Base-by-base conservation (phyloP, 2,888 invertebrate species). In the Idaea aversata region DNA sequence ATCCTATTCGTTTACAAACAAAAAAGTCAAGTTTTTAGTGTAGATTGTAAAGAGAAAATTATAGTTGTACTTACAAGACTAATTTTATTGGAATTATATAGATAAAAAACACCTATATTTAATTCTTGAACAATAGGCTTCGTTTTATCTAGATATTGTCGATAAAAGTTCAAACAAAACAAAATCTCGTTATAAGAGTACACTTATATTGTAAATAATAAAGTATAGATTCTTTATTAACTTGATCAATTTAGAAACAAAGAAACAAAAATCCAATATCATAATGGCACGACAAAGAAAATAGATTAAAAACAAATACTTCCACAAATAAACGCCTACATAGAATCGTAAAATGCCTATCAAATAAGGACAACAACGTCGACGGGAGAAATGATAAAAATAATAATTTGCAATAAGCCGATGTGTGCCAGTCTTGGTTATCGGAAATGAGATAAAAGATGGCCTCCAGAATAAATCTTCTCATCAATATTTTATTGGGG, bases 211-310 rank as follows among this genome's bases (percentile, higher is more conserved):
- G 25, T 25, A 25, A 25, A 25, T 25, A 25, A 25, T 25, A 25
- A 25, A 4, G 7, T 47, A 10, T 47, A 47, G 7, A 47, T 10
- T n/a, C n/a, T n/a, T n/a, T n/a, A n/a, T n/a, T n/a, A n/a, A n/a
- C n/a, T n/a, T 47, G 47, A 13, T 47, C 47, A 7, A 13, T 47
- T 47, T 2, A 13, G 47, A 47, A 13, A 47, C 5, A 47, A 10
- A 47, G 47, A 47, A 47, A 47, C 47, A 47, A 47, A 47, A 47
- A 47, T 47, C 47, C 47, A 47, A 47, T 47, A 47, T 47, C 47
- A 13, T 10, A 47, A 47, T 13, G 13, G 47, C 0, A 47, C 10
- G 10, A 6, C 47, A 47, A 47, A 47, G 10, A 47, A 47, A 47
- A 47, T 25, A 47, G 47, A 47, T 47, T 47, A 47, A 47, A 47